Base-by-base conservation (phyloP, 2,113 vertebrate genomes). In the Ciconia boyciana region DNA sequence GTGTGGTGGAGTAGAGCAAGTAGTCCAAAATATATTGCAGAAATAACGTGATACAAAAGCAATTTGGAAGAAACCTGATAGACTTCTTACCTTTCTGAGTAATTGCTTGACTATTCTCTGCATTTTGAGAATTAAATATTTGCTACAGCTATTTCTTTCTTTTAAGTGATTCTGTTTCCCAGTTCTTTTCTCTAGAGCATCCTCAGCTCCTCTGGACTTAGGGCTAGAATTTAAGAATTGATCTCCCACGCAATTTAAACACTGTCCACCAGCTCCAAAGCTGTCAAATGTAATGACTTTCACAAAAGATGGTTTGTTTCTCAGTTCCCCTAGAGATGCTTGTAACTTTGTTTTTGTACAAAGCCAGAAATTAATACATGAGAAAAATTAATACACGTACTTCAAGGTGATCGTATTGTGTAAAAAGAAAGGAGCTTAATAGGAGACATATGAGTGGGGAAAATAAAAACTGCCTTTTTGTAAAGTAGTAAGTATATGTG, bases 301-400 rank as follows among this genome's bases (percentile, higher is more conserved):
- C 16, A 55, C 24, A 71, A 62, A 82, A 86, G 19, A 16, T 48
- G 2, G 3, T 71, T 87, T 87, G 32, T 58, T 83, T 92, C 46
- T 64, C 6, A 3, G 9, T 68, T 80, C 9, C 51, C 16, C 34
- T 44, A 16, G 44, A 61, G 44, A 28, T 68, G 43, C 28, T 55
- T 54, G 15, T 52, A 44, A 57, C 11, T 83, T 58, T 36, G 13
- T 32, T 84, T 94, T 86, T 86, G 10, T 77, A 41, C 29, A 78
- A 66, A 88, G 32, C 17, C 10, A 39, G 10, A 54, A 81, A 61
- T 86, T 46, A 83, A 54, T 58, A 39, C 17, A 21, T 0, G 1
- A 64, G 44, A 70, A 57, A 48, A 85, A 64, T 29, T 34, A 83
- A n/a, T 54, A 31, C 0, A 0, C 1, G 0, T 71, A 17, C 60